Conservation (phyloP, 2,888 invertebrate genomes). For the Chrysodeixis includens region DNA sequence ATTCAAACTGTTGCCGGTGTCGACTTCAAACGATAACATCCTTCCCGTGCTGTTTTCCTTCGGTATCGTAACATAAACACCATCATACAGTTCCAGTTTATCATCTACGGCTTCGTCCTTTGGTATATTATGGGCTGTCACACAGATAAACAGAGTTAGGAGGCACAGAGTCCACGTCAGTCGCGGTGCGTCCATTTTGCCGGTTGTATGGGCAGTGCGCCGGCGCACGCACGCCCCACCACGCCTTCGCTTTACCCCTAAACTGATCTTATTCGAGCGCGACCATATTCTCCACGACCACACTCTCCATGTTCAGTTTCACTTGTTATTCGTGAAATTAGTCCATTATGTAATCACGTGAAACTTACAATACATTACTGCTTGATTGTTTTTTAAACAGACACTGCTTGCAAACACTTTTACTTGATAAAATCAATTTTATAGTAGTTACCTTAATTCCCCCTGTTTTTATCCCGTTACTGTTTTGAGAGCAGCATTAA, state of each 20-base stretch:
- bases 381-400: neutral
- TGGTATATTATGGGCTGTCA: slow-evolving; percentile 54
- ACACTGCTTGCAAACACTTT: neutral
- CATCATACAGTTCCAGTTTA: slow-evolving; percentile 77
- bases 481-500: neutral
- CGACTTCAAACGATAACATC: slow-evolving; percentile 77
- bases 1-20: slow-evolving; percentile 64
- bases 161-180: slow-evolving; percentile 61
- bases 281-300: slow-evolving; percentile 30
- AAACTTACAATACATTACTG: neutral
- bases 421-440: neutral
- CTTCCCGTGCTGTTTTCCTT: slow-evolving; percentile 66
- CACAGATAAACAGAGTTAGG: slow-evolving; percentile 58
- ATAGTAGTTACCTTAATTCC: neutral
- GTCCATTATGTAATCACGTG: slow-evolving; percentile 17
- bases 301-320: slow-evolving; percentile 48
- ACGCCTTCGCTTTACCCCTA: slow-evolving; percentile 53
- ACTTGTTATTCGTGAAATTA: slow-evolving; percentile 37
- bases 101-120: slow-evolving; percentile 53
- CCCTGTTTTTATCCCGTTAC: neutral
- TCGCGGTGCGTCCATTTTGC: slow-evolving; percentile 77
- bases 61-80: slow-evolving; percentile 77
- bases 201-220: slow-evolving; percentile 68
- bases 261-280: slow-evolving; percentile 45
- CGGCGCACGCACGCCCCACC: slow-evolving; percentile 61